These are phyloP conservation scores for Osedax fenrisi DNA, from an alignment of 2,888 invertebrate species.

Conservation along the genomic window DNA sequence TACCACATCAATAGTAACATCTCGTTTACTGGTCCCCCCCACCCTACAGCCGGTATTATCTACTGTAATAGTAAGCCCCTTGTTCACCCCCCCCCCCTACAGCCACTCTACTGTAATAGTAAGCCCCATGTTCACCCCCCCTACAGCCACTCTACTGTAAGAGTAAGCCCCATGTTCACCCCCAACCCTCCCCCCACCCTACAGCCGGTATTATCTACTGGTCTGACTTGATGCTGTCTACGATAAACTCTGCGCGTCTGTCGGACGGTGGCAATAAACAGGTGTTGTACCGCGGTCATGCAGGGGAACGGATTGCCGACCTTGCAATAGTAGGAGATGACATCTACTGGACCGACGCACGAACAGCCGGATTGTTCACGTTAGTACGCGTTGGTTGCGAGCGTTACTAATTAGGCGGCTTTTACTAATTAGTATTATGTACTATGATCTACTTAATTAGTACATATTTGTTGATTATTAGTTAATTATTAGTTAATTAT, in stretches of 20 bases:
- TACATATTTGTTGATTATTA: too few relatives aligned
- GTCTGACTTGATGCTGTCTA: background rate
- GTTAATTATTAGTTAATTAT: too few relatives aligned
- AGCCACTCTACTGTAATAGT: background rate
- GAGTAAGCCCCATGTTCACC: background rate
- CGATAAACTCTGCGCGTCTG: background rate
- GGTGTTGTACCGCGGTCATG: background rate
- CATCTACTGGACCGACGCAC: background rate
- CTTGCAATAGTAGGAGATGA: background rate
- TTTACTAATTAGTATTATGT: too few relatives aligned
- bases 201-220: background rate
- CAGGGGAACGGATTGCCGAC: background rate
- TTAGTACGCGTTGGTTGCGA: too few relatives aligned
- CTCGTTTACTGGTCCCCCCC: too few relatives aligned
- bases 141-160: too few relatives aligned
- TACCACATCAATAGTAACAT: too few relatives aligned
- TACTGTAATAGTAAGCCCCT: too few relatives aligned
- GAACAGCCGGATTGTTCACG: background rate
- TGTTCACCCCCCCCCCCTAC: background rate
- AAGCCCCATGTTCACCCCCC: background rate
- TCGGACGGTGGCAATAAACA: background rate
- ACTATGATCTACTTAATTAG: too few relatives aligned
- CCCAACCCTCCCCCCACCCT: background rate
- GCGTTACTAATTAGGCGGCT: too few relatives aligned
- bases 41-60: too few relatives aligned